A percentile compares a stretch with the other conserved stretches of the same genome.
These are phyloP conservation scores for Pseudomyrmex sp. DNA, from an alignment of 1,140 invertebrate species.

Conservation along the genomic window DNA sequence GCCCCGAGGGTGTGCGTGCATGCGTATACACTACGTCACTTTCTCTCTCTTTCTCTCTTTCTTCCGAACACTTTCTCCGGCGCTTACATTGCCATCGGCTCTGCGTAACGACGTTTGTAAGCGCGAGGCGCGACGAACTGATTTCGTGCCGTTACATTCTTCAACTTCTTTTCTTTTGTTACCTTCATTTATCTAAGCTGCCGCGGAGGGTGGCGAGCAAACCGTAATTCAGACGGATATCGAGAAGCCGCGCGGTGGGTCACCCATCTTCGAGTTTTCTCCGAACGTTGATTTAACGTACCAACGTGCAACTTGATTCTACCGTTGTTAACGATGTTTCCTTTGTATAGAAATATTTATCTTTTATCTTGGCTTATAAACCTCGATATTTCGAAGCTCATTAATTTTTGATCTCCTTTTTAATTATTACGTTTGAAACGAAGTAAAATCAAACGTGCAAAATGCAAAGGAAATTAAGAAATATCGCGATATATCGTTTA, in stretches of 20 bases:
- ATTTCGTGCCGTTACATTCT: neutral
- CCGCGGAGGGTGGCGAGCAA: neutral
- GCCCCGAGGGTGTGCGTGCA: neutral
- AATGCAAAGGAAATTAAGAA: neutral
- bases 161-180: neutral
- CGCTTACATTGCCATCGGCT: neutral
- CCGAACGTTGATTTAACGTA: neutral
- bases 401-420: no score
- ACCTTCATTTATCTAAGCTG: constrained; percentile 5
- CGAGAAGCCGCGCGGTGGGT: neutral
- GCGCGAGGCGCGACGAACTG: neutral
- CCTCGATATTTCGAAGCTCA: no score
- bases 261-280: neutral
- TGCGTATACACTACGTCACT: neutral
- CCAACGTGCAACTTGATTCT: no score
- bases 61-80: constrained; percentile 11
- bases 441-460: no score
- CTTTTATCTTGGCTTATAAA: no score
- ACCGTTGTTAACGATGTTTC: no score
- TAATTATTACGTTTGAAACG: no score
- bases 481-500: no score
- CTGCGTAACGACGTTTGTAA: neutral
- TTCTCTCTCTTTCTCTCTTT: no score
- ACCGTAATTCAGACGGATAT: neutral
- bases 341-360: no score